These are phyloP conservation scores for Dermolepida albohirtum DNA, from an alignment of 2,888 invertebrate species.

Conservation along the genomic window DNA sequence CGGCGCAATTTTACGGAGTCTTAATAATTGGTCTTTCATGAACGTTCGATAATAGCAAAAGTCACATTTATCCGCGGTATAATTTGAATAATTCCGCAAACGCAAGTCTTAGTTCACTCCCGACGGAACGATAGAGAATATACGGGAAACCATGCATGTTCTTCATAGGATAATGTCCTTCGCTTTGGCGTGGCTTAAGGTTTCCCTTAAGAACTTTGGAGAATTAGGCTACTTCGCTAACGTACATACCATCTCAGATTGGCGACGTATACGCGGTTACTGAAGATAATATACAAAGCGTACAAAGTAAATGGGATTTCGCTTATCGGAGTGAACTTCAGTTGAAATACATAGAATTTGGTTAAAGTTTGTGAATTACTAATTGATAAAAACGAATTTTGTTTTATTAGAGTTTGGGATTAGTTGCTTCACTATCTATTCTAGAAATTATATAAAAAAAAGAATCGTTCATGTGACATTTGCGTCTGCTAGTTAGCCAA, in stretches of 20 bases:
- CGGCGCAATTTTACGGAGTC: conserved; percentile 43
- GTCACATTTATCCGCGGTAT: conserved; percentile 41
- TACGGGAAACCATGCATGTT: conserved; percentile 29
- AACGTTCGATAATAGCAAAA: conserved; percentile 38
- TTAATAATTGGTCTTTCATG: conserved; percentile 45
- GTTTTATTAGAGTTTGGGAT: too few relatives aligned
- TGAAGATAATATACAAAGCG: not conserved
- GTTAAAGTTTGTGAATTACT: too few relatives aligned
- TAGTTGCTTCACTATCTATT: too few relatives aligned
- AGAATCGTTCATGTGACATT: too few relatives aligned
- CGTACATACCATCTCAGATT: conserved; percentile 17
- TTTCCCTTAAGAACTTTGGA: conserved; percentile 44
- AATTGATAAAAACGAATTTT: too few relatives aligned
- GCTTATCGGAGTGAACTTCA: too few relatives aligned
- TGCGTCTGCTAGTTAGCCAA: too few relatives aligned
- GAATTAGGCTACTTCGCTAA: conserved; percentile 41
- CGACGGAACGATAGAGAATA: not conserved
- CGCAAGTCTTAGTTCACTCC: conserved; percentile 19
- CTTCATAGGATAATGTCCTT: conserved; percentile 44
- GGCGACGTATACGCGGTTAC: conserved; percentile 3
- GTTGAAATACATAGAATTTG: too few relatives aligned
- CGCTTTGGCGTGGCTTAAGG: conserved; percentile 47
- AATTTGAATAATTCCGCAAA: conserved; percentile 40
- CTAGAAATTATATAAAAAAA: too few relatives aligned
- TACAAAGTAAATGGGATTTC: not conserved